A percentile compares a stretch with the other conserved stretches of the same genome.
These are phyloP conservation scores for Phylloscopus whistleri DNA, from an alignment of 2,113 vertebrate species.

Conservation along the genomic window DNA sequence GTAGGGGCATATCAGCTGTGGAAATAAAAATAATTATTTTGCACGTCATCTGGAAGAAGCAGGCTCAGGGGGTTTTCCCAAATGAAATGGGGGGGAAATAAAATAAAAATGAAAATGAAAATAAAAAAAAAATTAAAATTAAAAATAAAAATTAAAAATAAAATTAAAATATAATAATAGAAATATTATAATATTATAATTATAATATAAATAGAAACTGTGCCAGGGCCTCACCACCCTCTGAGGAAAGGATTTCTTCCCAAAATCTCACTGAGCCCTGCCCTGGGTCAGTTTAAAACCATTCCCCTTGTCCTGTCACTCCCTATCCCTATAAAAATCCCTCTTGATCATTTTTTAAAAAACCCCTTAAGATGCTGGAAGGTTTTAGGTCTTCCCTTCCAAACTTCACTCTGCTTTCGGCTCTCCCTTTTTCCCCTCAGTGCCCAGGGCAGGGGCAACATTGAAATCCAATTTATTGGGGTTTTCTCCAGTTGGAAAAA, in stretches of 20 bases:
- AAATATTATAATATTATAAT: background rate
- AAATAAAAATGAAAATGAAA: too few species aligned
- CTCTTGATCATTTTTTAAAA: background rate
- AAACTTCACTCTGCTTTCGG: background rate
- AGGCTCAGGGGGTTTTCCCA: background rate
- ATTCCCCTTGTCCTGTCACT: rapidly evolving
- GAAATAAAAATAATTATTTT: background rate
- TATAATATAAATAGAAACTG: background rate
- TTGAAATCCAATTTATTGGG: background rate
- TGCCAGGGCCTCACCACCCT: background rate
- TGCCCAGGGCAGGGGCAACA: background rate
- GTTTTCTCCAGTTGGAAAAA: background rate
- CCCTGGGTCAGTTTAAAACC: background rate
- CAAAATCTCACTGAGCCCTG: background rate
- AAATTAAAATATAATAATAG: too few species aligned
- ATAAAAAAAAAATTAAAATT: background rate
- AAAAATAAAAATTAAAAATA: background rate
- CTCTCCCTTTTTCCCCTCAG: background rate
- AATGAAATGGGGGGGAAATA: background rate
- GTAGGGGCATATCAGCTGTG: background rate
- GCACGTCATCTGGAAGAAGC: background rate
- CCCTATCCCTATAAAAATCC: rapidly evolving
- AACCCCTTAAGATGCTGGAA: background rate
- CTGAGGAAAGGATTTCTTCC: background rate
- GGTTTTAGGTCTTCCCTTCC: background rate